A percentile compares a stretch with the other conserved stretches of the same genome.
Evolutionary conservation across 2,888 invertebrate species (phyloP).

Genomic region (Plagodis dolabraria): DNA sequence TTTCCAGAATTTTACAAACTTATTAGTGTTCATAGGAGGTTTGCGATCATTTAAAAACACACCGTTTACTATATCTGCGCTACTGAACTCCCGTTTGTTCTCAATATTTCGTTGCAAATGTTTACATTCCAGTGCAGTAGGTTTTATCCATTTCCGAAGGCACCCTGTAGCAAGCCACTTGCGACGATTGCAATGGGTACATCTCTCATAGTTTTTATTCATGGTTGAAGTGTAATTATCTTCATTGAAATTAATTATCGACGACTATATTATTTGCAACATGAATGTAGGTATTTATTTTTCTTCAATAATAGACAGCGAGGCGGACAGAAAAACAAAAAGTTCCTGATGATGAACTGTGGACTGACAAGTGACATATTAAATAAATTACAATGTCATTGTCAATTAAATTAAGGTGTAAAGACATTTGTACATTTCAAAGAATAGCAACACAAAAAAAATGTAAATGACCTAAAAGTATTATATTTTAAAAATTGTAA

Average conservation of each 20-base stretch:
- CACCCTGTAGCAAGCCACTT: constrained; percentile 79
- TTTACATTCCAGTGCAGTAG: constrained; percentile 76
- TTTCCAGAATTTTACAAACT: constrained; percentile 80
- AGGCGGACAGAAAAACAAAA: too few species aligned
- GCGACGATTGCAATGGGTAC: constrained; percentile 76
- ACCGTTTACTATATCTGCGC: constrained; percentile 73
- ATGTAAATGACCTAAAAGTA: too few species aligned
- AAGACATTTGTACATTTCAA: too few species aligned
- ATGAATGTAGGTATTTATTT: too few species aligned
- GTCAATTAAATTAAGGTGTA: too few species aligned
- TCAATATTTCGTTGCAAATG: constrained; percentile 77
- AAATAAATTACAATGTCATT: too few species aligned
- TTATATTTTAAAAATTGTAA: too few species aligned
- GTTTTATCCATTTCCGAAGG: constrained; percentile 79
- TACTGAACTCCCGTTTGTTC: constrained; percentile 72
- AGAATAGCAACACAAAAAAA: too few species aligned
- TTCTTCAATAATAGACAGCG: too few species aligned
- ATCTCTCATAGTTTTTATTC: constrained; percentile 81
- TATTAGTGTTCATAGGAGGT: constrained; percentile 66
- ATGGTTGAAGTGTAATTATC: constrained; percentile 41
- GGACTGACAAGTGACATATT: too few species aligned
- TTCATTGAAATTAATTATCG: not conserved
- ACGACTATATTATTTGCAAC: too few species aligned
- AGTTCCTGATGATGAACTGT: too few species aligned
- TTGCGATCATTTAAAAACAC: constrained; percentile 73